Conservation (phyloP, 1,140 invertebrate genomes). For the Orchestia grillus region DNA sequence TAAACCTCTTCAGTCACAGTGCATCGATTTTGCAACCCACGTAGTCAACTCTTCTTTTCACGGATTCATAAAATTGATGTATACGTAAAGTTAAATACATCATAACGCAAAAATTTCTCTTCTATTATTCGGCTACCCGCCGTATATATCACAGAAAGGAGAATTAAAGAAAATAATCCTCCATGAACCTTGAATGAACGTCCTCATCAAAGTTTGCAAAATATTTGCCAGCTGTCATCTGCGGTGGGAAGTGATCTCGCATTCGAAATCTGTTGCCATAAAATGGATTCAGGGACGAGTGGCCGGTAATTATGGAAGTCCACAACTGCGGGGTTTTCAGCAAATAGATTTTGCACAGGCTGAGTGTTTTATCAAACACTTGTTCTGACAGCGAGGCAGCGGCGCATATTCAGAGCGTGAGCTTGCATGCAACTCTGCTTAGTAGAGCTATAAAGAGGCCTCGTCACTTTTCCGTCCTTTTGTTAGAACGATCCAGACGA, state of each 20-base stretch:
- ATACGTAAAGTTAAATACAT: background rate
- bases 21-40: background rate
- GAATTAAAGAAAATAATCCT: background rate
- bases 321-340: constrained; percentile 42
- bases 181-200: background rate
- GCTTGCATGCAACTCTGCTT: background rate
- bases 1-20: background rate
- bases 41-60: background rate
- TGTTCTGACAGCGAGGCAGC: background rate
- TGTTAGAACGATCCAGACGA: background rate
- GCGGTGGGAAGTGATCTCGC: background rate
- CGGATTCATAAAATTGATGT: background rate
- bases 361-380: constrained; percentile 50
- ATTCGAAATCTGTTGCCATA: background rate
- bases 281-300: constrained; percentile 21
- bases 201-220: background rate
- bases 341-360: constrained; percentile 46
- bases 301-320: constrained; percentile 29
- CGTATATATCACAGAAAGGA: background rate
- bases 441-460: background rate
- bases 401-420: constrained; percentile 34
- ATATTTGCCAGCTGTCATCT: background rate
- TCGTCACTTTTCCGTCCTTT: background rate
- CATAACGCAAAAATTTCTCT: background rate
- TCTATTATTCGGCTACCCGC: background rate